These are phyloP conservation scores for Scrobipalpa atriplicella DNA, from an alignment of 2,888 invertebrate species.

Conservation along the genomic window DNA sequence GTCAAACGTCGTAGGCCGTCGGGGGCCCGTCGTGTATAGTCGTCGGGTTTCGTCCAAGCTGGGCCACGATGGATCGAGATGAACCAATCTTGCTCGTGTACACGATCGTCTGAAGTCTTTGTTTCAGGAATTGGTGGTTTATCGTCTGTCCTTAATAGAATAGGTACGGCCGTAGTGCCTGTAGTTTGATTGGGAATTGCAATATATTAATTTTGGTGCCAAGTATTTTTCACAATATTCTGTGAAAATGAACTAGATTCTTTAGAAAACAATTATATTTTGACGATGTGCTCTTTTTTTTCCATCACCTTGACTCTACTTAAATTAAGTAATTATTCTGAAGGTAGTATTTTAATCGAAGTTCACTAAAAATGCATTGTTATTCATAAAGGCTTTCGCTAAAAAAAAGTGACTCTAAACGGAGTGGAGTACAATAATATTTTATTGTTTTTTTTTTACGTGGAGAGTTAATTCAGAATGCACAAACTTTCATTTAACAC, in stretches of 20 bases:
- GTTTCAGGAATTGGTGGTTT: constrained; percentile 71
- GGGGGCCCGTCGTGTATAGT: constrained; percentile 40
- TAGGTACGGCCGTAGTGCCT: background rate
- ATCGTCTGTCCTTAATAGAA: constrained; percentile 44
- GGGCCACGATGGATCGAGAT: constrained; percentile 63
- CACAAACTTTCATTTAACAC: too few relatives aligned
- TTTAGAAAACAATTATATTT: background rate
- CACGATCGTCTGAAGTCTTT: constrained; percentile 56
- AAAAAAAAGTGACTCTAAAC: too few relatives aligned
- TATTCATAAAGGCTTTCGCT: too few relatives aligned
- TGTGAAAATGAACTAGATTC: background rate
- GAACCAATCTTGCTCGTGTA: constrained; percentile 57
- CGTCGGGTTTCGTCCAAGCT: constrained; percentile 19
- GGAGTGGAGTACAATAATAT: too few relatives aligned
- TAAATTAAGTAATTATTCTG: too few relatives aligned
- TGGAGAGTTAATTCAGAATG: too few relatives aligned
- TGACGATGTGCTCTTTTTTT: background rate
- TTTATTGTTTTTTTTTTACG: too few relatives aligned
- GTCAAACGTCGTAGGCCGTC: constrained; percentile 42
- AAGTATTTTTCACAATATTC: background rate
- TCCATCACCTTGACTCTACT: too few relatives aligned
- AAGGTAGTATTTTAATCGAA: too few relatives aligned
- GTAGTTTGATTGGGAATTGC: background rate
- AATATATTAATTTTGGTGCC: background rate
- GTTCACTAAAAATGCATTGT: too few relatives aligned